These are phyloP conservation scores for Leptopilina drosophilae DNA, from an alignment of 2,888 invertebrate genomes.

Conservation along the genomic window DNA sequence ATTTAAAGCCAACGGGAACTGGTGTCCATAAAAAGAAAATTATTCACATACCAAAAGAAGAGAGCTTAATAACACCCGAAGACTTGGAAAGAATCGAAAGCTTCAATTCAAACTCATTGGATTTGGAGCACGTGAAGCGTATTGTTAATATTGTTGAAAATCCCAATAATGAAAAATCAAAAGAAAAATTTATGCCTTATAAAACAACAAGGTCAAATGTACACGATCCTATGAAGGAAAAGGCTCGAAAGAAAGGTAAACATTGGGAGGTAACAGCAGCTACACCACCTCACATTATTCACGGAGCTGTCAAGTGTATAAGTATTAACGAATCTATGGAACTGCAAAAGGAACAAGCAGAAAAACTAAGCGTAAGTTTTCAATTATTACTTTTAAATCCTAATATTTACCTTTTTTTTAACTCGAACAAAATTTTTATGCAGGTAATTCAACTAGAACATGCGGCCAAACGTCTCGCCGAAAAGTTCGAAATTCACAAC, in stretches of 20 bases:
- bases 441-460: constrained; percentile 79
- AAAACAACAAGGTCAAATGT: constrained; percentile 80
- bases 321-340: constrained; percentile 80
- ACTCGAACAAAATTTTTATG: constrained; percentile 36
- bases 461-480: constrained; percentile 79
- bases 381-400: constrained; percentile 14
- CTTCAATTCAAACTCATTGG: constrained; percentile 57
- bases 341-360: constrained; percentile 79
- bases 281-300: constrained; percentile 80
- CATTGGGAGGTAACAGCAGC: constrained; percentile 83
- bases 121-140: constrained; percentile 78
- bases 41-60: constrained; percentile 76
- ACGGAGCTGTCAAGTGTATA: constrained; percentile 79
- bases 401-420: constrained; percentile 12
- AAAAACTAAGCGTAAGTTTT: constrained; percentile 69
- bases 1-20: constrained; percentile 73
- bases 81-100: constrained; percentile 78
- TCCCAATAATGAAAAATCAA: constrained; percentile 59
- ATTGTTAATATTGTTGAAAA: constrained; percentile 79
- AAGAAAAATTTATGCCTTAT: constrained; percentile 79
- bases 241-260: constrained; percentile 77
- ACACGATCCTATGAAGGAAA: constrained; percentile 80
- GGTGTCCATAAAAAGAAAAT: constrained; percentile 78
- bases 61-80: constrained; percentile 78
- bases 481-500: constrained; percentile 76